Evolutionary conservation across 2,888 invertebrate genomes (phyloP).

Genomic region (Machimus atricapillus): DNA sequence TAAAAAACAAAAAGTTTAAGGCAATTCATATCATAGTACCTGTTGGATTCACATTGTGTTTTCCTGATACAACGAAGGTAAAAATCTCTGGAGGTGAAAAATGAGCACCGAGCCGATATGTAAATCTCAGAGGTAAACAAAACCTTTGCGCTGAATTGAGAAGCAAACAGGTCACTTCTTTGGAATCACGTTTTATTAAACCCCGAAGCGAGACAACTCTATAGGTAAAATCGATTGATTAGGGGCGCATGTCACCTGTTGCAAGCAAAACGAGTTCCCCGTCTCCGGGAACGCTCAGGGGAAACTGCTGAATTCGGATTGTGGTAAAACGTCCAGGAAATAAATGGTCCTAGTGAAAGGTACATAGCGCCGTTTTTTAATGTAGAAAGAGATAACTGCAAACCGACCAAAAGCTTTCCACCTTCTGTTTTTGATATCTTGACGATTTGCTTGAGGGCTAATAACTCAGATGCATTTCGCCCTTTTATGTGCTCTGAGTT

Average conservation of each 20-base stretch:
- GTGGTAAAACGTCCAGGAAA: neutral
- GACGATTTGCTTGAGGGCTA: neutral
- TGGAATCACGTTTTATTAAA: neutral
- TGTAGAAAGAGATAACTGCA: neutral
- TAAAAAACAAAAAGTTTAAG: neutral
- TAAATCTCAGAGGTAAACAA: neutral
- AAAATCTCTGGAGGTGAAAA: neutral
- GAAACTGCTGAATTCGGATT: neutral
- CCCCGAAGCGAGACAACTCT: neutral
- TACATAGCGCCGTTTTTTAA: neutral
- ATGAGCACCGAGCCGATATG: neutral
- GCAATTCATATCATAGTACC: neutral
- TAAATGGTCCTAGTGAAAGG: neutral
- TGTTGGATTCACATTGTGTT: neutral
- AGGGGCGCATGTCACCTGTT: slow-evolving; percentile 44
- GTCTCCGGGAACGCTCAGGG: neutral
- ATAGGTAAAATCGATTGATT: neutral
- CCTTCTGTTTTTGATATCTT: neutral
- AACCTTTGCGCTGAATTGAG: neutral
- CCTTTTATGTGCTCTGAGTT: neutral
- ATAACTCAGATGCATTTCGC: neutral
- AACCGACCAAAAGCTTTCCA: neutral
- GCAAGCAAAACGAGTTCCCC: slow-evolving; percentile 1
- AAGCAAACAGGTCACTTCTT: neutral
- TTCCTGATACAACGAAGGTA: neutral